Base-by-base conservation (phyloP, 2,113 vertebrate genomes). In the Rhipidura dahli region DNA sequence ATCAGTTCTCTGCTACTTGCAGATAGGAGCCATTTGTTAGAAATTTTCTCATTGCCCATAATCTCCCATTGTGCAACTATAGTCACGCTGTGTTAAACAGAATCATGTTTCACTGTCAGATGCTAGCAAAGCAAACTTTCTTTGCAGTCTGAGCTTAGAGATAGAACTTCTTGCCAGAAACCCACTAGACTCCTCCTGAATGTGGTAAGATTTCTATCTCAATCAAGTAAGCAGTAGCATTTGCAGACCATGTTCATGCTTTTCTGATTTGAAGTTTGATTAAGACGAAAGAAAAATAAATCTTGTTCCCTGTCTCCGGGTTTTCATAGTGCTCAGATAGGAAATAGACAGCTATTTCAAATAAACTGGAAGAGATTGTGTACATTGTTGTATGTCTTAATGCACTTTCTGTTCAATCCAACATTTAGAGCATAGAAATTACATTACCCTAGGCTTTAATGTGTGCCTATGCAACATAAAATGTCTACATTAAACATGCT, bases 71-170 rank as follows among this genome's bases (percentile, higher is more conserved):
- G 73, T 59, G 72, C 87, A 82, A 13, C 77, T 89, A 28, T 31
- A 92, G 56, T 89, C 83, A 81, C 5, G 10, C 80, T 1, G 1
- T 54, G 60, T 90, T 92, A 87, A 95, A 59, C 60, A 71, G 80
- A 78, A 59, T 73, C 86, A 75, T 63, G 47, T 92, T 92, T 96
- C 90, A 90, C 76, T 89, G 53, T 96, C 93, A 94, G 56, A 64
- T 3, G 4, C 39, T 49, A 85, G 87, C 39, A 90, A 77, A 85
- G 79, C 53, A 77, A 93, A 90, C 83, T 93, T 91, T 60, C 69
- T 87, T 83, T 86, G 23, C 53, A 70, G 45, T 66, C 50, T 88
- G 71, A 88, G 28, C 47, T 60, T 85, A 45, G 28, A 85, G 26
- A 28, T 70, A 87, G 51, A 92, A 77, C 37, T 85, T 94, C 54